phyloP scores from a whole-genome alignment of 1,140 invertebrate species.

The Calephelis nemesis region DNA sequence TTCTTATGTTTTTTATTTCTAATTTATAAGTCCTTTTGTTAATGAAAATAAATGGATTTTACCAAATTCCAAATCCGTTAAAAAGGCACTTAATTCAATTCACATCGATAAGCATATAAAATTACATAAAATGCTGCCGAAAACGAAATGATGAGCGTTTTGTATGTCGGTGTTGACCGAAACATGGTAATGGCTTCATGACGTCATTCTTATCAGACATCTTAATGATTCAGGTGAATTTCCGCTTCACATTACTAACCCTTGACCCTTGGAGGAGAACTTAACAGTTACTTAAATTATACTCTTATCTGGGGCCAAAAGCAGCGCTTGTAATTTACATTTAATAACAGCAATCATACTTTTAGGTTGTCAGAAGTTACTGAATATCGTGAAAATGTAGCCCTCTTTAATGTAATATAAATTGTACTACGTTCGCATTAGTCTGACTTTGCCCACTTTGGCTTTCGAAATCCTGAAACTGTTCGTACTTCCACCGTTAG shows the following conservation, averaged over 20 bases:
- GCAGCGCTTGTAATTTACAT: slow-evolving; percentile 3
- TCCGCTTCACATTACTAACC: slow-evolving; percentile 48
- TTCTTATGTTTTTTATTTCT: too few relatives aligned
- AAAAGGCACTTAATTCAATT: too few relatives aligned
- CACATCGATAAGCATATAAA: too few relatives aligned
- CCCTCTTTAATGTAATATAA: background rate
- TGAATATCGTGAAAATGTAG: background rate
- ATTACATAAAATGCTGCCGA: too few relatives aligned
- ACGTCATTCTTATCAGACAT: slow-evolving; percentile 53
- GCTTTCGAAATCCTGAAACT: too few relatives aligned
- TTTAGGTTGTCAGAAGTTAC: slow-evolving; percentile 1
- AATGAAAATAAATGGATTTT: too few relatives aligned
- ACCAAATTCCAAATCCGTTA: too few relatives aligned
- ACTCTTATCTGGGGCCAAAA: slow-evolving; percentile 6
- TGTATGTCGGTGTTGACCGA: slow-evolving; percentile 12
- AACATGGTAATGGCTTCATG: slow-evolving; percentile 36
- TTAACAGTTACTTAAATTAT: slow-evolving; percentile 16
- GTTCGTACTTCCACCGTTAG: too few relatives aligned
- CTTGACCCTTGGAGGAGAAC: slow-evolving; percentile 36
- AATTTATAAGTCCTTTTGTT: too few relatives aligned
- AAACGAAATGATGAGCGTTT: background rate
- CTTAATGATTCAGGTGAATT: slow-evolving; percentile 45
- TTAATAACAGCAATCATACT: slow-evolving; percentile 12
- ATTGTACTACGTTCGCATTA: too few relatives aligned
- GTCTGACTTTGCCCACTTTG: too few relatives aligned